phyloP scores from a whole-genome alignment of 2,888 invertebrate species.

The Pollenia labialis region DNA sequence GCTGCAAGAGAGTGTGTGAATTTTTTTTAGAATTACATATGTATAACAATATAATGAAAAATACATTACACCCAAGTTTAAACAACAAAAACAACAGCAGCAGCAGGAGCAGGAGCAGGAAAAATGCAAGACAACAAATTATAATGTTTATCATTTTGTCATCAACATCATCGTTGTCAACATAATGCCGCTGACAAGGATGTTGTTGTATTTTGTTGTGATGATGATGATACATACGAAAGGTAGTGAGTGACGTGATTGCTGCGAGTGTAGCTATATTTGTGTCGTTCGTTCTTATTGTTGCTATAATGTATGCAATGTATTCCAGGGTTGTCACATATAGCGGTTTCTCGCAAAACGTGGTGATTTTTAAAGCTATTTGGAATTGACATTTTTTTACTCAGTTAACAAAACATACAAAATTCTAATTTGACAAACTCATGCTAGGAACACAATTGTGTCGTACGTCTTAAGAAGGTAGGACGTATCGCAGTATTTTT shows the following conservation, averaged over 20 bases:
- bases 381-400: too few relatives aligned
- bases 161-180: conserved; percentile 47
- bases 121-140: conserved; percentile 64
- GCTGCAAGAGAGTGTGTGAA: conserved; percentile 36
- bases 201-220: conserved; percentile 42
- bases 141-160: conserved; percentile 71
- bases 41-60: conserved; percentile 73
- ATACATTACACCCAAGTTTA: conserved; percentile 71
- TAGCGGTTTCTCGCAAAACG: too few relatives aligned
- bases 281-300: conserved; percentile 52
- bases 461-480: too few relatives aligned
- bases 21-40: conserved; percentile 51
- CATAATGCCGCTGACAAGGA: conserved; percentile 55
- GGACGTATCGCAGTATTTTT: too few relatives aligned
- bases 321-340: too few relatives aligned
- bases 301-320: conserved; percentile 32
- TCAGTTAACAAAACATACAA: too few relatives aligned
- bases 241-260: conserved; percentile 52
- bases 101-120: conserved; percentile 22
- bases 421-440: too few relatives aligned
- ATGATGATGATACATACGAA: conserved; percentile 43
- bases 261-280: conserved; percentile 27
- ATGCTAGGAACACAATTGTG: too few relatives aligned
- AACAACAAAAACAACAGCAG: conserved; percentile 40
- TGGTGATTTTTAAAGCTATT: too few relatives aligned